These are phyloP conservation scores for Ctenopoma multispine DNA, from an alignment of 2,797 vertebrate genomes.

Conservation along the genomic window DNA sequence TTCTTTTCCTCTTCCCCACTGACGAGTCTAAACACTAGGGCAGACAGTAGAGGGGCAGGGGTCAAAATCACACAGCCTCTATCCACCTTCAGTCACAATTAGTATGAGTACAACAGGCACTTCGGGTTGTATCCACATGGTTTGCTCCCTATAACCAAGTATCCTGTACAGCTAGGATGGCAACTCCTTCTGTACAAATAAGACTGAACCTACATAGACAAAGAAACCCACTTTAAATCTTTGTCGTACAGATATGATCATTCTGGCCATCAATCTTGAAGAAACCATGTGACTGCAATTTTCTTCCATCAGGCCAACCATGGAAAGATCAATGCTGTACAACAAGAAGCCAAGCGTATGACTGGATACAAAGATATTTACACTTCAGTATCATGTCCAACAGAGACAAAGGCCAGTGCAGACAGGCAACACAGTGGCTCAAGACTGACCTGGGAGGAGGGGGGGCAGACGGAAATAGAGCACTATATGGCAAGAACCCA, in stretches of 20 bases:
- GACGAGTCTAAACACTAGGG: constrained; percentile 99
- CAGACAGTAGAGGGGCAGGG: constrained; percentile 99
- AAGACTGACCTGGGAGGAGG: constrained; percentile 74
- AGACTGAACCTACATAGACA: constrained; percentile 36
- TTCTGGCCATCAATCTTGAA: constrained; percentile 57
- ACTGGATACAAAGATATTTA: constrained; percentile 9
- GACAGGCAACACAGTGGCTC: constrained; percentile 97
- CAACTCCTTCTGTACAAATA: constrained; percentile 29
- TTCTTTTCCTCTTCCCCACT: constrained; percentile 99
- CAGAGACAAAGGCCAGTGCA: constrained; percentile 93
- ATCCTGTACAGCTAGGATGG: constrained; percentile 31
- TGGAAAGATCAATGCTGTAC: constrained; percentile 55
- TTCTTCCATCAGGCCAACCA: constrained; percentile 52
- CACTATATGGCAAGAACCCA: constrained; percentile 77
- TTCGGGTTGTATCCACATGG: constrained; percentile 64
- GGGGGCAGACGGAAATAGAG: not conserved
- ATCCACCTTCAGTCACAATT: constrained; percentile 78
- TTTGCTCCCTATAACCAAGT: constrained; percentile 53
- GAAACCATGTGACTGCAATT: constrained; percentile 42
- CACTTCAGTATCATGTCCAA: constrained; percentile 34
- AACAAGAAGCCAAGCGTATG: constrained; percentile 38
- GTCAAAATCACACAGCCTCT: constrained; percentile 90
- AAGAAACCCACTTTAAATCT: constrained; percentile 31
- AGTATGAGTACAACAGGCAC: constrained; percentile 77
- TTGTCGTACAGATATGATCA: constrained; percentile 63